A percentile compares a stretch with the other conserved stretches of the same genome.
phyloP scores from a whole-genome alignment of 2,888 invertebrate species.

The Biston betularia region DNA sequence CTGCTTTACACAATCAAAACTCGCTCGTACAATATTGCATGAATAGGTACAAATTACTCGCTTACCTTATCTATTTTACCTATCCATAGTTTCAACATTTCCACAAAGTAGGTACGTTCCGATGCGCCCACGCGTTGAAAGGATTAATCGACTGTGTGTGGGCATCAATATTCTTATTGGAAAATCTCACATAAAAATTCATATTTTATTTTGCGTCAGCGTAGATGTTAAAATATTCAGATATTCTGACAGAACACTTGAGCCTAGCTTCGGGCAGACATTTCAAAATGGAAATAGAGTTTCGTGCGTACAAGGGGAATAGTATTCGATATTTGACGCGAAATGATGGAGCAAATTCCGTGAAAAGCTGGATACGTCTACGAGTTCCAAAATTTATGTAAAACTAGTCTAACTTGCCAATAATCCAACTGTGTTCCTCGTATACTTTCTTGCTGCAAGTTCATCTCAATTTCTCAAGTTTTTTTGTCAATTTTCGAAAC shows the following conservation, averaged over 20 bases:
- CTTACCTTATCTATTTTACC: too few relatives aligned
- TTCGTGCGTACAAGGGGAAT: slow-evolving; percentile 74
- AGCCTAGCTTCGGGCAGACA: slow-evolving; percentile 73
- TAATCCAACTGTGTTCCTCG: too few relatives aligned
- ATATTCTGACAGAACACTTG: slow-evolving; percentile 79
- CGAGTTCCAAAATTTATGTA: not conserved
- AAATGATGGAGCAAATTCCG: slow-evolving; percentile 74
- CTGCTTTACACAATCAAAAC: too few relatives aligned
- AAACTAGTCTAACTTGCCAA: not conserved
- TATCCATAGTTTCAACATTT: not conserved
- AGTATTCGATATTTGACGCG: slow-evolving; percentile 75
- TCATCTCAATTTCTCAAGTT: too few relatives aligned
- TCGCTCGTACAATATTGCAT: too few relatives aligned
- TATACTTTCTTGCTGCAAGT: too few relatives aligned
- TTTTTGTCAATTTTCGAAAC: too few relatives aligned
- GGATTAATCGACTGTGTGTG: slow-evolving; percentile 42
- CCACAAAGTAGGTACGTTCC: slow-evolving; percentile 6
- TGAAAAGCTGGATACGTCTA: slow-evolving; percentile 56
- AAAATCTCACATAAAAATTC: slow-evolving; percentile 59
- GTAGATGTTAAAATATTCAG: slow-evolving; percentile 78
- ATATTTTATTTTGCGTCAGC: slow-evolving; percentile 69
- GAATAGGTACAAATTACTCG: too few relatives aligned
- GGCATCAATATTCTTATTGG: slow-evolving; percentile 25
- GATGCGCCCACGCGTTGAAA: slow-evolving; percentile 28
- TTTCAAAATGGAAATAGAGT: slow-evolving; percentile 80